Base-by-base conservation (phyloP, 2,113 vertebrate species). In the Vulpes ferrilata region DNA sequence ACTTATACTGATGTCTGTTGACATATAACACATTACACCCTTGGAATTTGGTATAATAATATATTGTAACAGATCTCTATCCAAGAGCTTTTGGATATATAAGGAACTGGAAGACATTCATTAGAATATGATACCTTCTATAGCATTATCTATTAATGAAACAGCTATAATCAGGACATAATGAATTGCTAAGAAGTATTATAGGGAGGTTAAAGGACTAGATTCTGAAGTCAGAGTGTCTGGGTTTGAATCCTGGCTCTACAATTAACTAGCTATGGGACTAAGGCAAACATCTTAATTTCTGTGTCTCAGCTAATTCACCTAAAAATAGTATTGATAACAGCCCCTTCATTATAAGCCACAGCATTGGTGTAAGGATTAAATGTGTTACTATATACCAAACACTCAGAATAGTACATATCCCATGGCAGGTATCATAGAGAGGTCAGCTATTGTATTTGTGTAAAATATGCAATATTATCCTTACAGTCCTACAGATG, bases 311-410 rank as follows among this genome's bases (percentile, higher is more conserved):
- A 73, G 55, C 64, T 73, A 95, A 79, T 64, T 80, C 51, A 82
- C 60, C 55, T 92, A 84, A 96, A 96, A 92, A 67, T 32, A 60
- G 23, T 55, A 86, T 1, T 92, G 71, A 84, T 22, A 64, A 73
- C 5, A 83, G 7, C 48, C 79, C 22, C 11, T 64, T 30, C n/a
- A 85, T 51, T 11, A 69, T 38, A 89, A 76, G 60, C 4, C n/a
- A 65, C 1, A 78, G 38, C 1, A 22, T n/a, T 79, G 30, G 16
- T 82, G 11, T 38, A 82, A 92, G 9, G 62, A 89, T 76, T 86
- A 88, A 78, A 59, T 60, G 38, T 73, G 74, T 71, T 73, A 59
- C 71, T 60, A 90, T 35, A 60, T 30, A 19, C 11, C 10, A 73
- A 55, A 9, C 15, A 90, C 51, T 83, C 60, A 73, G 48, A 93